Evolutionary conservation across 2,113 vertebrate genomes (phyloP).

Genomic region (Grammomys surdaster): DNA sequence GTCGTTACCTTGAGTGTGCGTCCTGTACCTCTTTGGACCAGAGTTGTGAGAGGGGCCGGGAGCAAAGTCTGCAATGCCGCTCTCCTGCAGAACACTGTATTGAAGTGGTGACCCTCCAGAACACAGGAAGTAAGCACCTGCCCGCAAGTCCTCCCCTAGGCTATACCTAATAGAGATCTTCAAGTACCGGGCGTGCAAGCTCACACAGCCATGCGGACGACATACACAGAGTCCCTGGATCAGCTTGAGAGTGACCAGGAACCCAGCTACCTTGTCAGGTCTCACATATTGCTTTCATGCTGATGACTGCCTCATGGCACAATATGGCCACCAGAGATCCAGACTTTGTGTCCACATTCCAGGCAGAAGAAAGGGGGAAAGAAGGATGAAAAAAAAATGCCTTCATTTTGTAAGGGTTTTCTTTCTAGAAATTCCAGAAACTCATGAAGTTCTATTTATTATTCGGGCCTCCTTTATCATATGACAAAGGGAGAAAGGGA

Average conservation of each 20-base stretch:
- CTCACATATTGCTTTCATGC: neutral
- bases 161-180: neutral
- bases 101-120: constrained; percentile 59
- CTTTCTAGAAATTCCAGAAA: constrained; percentile 5
- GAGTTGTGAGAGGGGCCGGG: constrained; percentile 72
- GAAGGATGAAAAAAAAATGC: no score
- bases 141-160: neutral
- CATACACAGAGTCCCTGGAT: neutral
- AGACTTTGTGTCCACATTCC: neutral
- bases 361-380: neutral
- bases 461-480: neutral
- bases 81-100: constrained; percentile 60
- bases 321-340: neutral
- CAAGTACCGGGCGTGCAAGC: neutral
- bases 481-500: neutral
- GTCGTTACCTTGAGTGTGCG: constrained; percentile 65
- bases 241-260: neutral
- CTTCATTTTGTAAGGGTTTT: neutral
- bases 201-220: neutral
- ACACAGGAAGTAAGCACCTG: neutral
- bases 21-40: constrained; percentile 73
- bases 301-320: neutral
- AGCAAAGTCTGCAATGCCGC: constrained; percentile 64
- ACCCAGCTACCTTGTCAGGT: neutral
- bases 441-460: neutral